These are phyloP conservation scores for Potorous gilbertii DNA, from an alignment of 2,797 vertebrate species.

Conservation along the genomic window DNA sequence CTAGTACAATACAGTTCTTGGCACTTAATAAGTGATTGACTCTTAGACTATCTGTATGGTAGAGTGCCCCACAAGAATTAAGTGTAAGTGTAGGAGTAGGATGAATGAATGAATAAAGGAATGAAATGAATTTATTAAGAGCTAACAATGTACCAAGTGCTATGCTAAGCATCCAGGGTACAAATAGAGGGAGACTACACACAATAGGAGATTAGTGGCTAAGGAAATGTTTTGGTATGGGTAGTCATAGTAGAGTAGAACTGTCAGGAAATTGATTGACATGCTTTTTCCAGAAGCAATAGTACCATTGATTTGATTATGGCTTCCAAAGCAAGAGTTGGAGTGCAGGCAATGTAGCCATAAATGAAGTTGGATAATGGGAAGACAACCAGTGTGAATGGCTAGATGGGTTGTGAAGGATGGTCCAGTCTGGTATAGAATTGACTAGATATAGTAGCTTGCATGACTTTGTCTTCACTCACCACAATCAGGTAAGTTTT, in stretches of 20 bases:
- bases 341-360: neutral
- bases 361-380: neutral
- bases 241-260: neutral
- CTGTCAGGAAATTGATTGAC: neutral
- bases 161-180: neutral
- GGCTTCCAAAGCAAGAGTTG: neutral
- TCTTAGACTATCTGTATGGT: neutral
- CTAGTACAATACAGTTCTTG: neutral
- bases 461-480: neutral
- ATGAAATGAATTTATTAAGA: neutral
- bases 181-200: neutral
- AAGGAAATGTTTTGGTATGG: neutral
- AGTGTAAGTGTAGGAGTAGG: neutral
- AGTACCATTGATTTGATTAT: neutral
- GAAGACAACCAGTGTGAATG: neutral
- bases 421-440: neutral
- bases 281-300: neutral
- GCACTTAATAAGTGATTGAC: neutral
- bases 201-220: neutral
- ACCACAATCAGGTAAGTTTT: neutral
- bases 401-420: neutral
- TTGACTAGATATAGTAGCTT: neutral
- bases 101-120: neutral
- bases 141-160: neutral
- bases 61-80: neutral